Conservation (phyloP, 2,888 invertebrate genomes). For the Trachelus tabidus region DNA sequence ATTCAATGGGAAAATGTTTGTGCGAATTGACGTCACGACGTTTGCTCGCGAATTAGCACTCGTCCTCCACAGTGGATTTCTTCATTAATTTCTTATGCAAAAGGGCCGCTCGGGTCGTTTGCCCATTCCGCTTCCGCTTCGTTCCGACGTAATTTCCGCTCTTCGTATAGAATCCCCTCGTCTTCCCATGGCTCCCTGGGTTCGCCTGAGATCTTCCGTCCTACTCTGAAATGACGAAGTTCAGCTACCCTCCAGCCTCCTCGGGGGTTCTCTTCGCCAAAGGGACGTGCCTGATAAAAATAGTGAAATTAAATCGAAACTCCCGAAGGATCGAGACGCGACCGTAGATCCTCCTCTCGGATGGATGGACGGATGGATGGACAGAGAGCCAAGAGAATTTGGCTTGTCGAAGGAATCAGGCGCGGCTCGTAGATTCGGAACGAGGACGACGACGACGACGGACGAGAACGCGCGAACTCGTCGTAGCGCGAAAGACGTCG, state of each 20-base stretch:
- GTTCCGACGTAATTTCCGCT: background rate
- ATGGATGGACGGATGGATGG: background rate
- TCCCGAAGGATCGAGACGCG: background rate
- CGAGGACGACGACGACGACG: constrained; percentile 30
- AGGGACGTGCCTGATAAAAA: background rate
- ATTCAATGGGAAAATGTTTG: background rate
- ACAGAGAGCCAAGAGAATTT: constrained; percentile 12
- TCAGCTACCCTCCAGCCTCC: background rate
- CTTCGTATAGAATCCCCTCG: background rate
- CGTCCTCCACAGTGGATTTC: background rate
- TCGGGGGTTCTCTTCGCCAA: background rate
- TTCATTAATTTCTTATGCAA: constrained; percentile 49
- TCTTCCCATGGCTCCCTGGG: background rate
- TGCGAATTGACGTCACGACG: background rate
- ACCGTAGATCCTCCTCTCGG: background rate
- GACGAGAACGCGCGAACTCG: constrained; percentile 22
- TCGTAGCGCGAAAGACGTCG: constrained; percentile 52
- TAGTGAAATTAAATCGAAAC: background rate
- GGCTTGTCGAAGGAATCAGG: background rate
- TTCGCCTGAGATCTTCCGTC: background rate
- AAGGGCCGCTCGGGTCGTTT: constrained; percentile 43
- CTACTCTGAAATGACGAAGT: background rate
- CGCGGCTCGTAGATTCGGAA: constrained; percentile 36
- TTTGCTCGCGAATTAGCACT: background rate
- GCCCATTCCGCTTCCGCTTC: constrained; percentile 18